Percentiles rank a stretch among this genome's conserved stretches.
Evolutionary conservation across 2,113 vertebrate species (phyloP).

Genomic region (Numenius arquata): DNA sequence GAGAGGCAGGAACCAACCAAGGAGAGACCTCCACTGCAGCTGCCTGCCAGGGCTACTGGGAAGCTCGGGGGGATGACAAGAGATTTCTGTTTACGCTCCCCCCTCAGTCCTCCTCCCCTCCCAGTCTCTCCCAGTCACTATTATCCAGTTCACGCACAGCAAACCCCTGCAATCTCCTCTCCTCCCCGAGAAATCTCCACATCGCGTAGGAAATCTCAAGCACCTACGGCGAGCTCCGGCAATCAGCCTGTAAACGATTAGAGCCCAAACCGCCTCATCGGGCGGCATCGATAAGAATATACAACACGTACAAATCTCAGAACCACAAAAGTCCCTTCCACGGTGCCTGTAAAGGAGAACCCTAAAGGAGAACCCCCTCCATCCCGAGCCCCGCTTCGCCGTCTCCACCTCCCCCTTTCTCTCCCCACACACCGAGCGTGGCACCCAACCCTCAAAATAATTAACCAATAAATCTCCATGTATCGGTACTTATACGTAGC

Average conservation of each 20-base stretch:
- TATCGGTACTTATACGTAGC: neutral
- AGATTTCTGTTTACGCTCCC: neutral
- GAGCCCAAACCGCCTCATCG: neutral
- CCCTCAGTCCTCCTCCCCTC: neutral
- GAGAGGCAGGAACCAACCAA: neutral
- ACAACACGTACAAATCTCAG: fast-evolving
- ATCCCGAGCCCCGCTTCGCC: neutral
- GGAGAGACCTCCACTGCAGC: neutral
- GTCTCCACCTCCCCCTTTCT: neutral
- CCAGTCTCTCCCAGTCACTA: neutral
- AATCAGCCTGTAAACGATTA: fast-evolving
- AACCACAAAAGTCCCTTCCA: neutral
- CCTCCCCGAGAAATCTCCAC: neutral
- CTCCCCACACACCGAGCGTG: neutral
- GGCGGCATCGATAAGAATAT: fast-evolving
- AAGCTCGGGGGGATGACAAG: neutral
- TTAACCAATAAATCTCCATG: neutral
- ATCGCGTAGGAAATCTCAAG: fast-evolving
- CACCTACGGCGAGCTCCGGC: fast-evolving
- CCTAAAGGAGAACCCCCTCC: neutral
- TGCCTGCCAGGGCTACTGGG: neutral
- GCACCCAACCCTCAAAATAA: neutral
- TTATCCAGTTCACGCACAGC: neutral
- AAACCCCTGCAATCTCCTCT: neutral
- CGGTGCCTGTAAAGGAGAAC: neutral